A percentile compares a stretch with the other conserved stretches of the same genome.
These are phyloP conservation scores for Orycteropus afer DNA, from an alignment of 2,113 vertebrate species.

Conservation along the genomic window DNA sequence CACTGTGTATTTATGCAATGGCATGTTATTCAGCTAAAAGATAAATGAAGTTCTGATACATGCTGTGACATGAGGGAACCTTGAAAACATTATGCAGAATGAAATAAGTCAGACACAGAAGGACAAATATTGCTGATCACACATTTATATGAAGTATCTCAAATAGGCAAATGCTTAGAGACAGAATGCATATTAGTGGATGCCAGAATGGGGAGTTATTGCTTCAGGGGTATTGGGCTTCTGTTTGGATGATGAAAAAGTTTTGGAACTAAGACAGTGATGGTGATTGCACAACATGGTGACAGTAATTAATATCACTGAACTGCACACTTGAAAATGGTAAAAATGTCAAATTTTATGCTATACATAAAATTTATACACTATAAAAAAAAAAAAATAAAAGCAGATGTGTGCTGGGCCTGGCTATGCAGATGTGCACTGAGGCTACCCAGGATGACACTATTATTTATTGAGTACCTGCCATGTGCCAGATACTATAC, in stretches of 20 bases:
- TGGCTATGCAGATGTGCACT: neutral
- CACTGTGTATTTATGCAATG: no score
- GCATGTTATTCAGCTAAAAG: no score
- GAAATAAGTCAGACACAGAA: no score
- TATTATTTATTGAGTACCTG: neutral
- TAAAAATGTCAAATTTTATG: neutral
- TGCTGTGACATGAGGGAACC: no score
- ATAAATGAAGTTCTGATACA: no score
- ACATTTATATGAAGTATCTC: no score
- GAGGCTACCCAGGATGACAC: neutral
- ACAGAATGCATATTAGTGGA: no score
- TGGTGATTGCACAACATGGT: neutral
- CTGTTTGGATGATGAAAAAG: neutral
- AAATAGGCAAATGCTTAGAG: no score
- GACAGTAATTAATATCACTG: neutral
- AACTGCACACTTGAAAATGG: neutral
- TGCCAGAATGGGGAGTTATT: neutral
- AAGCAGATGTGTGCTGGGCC: neutral
- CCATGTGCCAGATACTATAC: fast-evolving
- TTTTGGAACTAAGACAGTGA: neutral
- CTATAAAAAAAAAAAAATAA: neutral
- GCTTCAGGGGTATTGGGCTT: neutral
- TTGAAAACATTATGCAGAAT: no score
- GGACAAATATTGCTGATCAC: no score
- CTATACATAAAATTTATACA: no score